phyloP scores from a whole-genome alignment of 2,113 vertebrate species.

The Illadopsis cleaveri region DNA sequence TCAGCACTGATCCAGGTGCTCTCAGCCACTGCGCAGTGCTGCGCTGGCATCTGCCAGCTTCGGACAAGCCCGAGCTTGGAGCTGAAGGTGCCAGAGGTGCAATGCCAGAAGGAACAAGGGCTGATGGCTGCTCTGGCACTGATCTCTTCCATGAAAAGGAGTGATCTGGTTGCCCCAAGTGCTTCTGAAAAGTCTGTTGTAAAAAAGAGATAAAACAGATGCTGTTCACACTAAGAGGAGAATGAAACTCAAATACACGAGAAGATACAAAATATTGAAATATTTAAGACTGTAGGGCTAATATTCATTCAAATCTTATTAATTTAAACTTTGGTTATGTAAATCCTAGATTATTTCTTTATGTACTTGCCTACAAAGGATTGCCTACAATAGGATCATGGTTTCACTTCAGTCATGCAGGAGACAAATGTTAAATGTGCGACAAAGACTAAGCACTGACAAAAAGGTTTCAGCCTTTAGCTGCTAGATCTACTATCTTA shows the following conservation, averaged over 20 bases:
- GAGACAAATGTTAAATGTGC: neutral
- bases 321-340: slow-evolving; percentile 3
- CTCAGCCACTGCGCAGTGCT: neutral
- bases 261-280: neutral
- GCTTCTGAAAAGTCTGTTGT: neutral
- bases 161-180: neutral
- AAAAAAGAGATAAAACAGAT: neutral
- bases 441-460: slow-evolving; percentile 40
- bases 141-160: neutral
- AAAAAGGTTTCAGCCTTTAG: slow-evolving; percentile 18
- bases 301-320: neutral
- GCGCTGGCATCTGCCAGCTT: neutral
- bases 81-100: neutral
- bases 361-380: neutral
- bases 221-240: neutral
- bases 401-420: slow-evolving; percentile 9
- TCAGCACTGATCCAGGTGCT: fast-evolving
- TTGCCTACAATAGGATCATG: neutral
- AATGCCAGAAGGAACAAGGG: neutral
- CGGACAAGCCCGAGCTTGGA: neutral
- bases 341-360: slow-evolving; percentile 35
- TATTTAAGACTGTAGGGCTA: neutral
- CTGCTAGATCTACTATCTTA: neutral
- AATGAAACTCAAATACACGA: neutral
- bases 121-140: neutral